A percentile compares a stretch with the other conserved stretches of the same genome.
These are phyloP conservation scores for Synergus japonicus DNA, from an alignment of 2,888 invertebrate species.

Conservation along the genomic window DNA sequence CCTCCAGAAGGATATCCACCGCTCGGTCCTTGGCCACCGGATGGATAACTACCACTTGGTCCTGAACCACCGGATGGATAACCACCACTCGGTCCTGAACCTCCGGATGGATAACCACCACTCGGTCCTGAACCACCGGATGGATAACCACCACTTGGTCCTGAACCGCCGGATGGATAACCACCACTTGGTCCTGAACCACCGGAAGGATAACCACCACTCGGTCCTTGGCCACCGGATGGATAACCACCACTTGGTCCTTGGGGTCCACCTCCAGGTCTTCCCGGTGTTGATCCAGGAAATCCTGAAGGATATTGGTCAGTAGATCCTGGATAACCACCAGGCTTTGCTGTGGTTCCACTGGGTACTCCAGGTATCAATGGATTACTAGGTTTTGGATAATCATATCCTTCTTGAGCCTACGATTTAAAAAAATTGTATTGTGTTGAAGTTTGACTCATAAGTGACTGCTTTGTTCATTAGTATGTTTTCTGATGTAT, in stretches of 20 bases:
- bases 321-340: slow-evolving; percentile 57
- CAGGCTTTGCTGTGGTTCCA: slow-evolving; percentile 60
- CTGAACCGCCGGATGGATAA: slow-evolving; percentile 53
- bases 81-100: slow-evolving; percentile 42
- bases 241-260: slow-evolving; percentile 61
- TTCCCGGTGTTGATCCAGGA: slow-evolving; percentile 59
- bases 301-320: slow-evolving; percentile 61
- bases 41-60: slow-evolving; percentile 56
- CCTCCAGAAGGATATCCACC: slow-evolving; percentile 60
- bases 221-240: slow-evolving; percentile 65
- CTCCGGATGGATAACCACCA: slow-evolving; percentile 23
- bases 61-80: slow-evolving; percentile 59
- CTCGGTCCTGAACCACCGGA: slow-evolving; percentile 48
- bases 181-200: too few species aligned
- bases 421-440: slow-evolving; percentile 60
- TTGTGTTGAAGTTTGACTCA: not conserved
- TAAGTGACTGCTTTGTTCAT: too few species aligned
- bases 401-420: slow-evolving; percentile 87
- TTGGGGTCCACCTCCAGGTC: slow-evolving; percentile 59
- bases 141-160: slow-evolving; percentile 57
- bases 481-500: slow-evolving; percentile 5
- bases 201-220: slow-evolving; percentile 59
- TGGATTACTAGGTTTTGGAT: slow-evolving; percentile 84
- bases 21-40: slow-evolving; percentile 51
- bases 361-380: slow-evolving; percentile 75